phyloP scores from a whole-genome alignment of 2,888 invertebrate genomes.

The Nemoura dubitans region DNA sequence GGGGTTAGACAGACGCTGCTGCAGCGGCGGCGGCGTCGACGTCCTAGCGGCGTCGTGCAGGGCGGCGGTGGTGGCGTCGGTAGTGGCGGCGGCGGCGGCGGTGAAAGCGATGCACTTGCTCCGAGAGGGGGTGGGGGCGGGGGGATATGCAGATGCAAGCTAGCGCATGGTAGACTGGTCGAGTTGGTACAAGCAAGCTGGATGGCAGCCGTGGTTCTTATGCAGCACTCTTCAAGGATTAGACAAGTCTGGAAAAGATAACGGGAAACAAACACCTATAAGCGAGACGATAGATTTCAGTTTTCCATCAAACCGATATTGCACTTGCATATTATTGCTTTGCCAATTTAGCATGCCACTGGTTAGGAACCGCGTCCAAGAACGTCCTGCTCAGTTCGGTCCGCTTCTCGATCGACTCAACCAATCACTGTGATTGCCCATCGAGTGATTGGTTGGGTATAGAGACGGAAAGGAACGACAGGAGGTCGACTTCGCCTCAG shows the following conservation, averaged over 20 bases:
- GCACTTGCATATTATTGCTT: neutral
- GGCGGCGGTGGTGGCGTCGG: constrained; percentile 51
- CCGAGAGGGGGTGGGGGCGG: constrained; percentile 49
- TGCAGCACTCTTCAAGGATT: constrained; percentile 52
- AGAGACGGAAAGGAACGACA: too few relatives aligned
- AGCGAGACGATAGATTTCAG: neutral
- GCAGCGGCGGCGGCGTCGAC: constrained; percentile 27
- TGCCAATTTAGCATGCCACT: too few relatives aligned
- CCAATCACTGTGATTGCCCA: too few relatives aligned
- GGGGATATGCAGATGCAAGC: constrained; percentile 51
- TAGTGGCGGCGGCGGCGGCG: constrained; percentile 65
- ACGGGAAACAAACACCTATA: constrained; percentile 48
- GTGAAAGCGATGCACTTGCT: constrained; percentile 50
- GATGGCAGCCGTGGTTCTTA: constrained; percentile 55
- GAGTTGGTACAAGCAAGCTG: constrained; percentile 61
- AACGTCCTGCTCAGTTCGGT: neutral
- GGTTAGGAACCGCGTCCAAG: neutral
- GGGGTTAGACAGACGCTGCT: constrained; percentile 36
- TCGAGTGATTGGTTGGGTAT: too few relatives aligned
- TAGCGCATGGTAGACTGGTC: constrained; percentile 52
- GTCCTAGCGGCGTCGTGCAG: constrained; percentile 46
- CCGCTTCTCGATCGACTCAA: too few relatives aligned
- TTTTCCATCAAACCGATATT: neutral
- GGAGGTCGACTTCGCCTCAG: too few relatives aligned
- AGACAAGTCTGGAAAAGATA: constrained; percentile 53